Conservation (phyloP, 2,888 invertebrate species). For the Urechis unicinctus region DNA sequence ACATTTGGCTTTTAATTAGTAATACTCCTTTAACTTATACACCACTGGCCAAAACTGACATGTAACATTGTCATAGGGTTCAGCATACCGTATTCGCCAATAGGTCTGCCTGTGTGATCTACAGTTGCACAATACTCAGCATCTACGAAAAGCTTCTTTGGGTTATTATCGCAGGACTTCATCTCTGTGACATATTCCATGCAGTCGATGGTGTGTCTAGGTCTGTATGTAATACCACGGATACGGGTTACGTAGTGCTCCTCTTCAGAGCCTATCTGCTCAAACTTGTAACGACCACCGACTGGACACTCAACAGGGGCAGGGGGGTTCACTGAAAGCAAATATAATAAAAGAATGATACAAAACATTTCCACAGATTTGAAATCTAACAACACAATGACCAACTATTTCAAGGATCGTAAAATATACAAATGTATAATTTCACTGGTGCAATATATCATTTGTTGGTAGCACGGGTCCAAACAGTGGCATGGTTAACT, state of each 20-base stretch:
- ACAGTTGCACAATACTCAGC: conserved; percentile 95
- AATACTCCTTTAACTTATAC: no score
- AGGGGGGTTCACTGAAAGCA: conserved; percentile 56
- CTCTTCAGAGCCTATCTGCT: conserved; percentile 59
- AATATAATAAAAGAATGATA: not conserved
- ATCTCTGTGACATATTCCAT: conserved; percentile 90
- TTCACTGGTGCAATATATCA: no score
- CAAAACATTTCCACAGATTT: not conserved
- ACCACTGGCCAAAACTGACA: not conserved
- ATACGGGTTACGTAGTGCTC: conserved; percentile 80
- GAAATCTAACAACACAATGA: not conserved
- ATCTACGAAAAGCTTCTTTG: conserved; percentile 85
- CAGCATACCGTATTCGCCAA: conserved; percentile 60
- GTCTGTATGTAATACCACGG: conserved; percentile 87
- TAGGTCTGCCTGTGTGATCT: conserved; percentile 87
- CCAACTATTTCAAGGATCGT: no score
- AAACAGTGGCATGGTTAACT: no score
- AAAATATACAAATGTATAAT: no score
- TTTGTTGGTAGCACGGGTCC: no score
- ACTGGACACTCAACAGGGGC: conserved; percentile 89
- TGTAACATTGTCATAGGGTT: not conserved
- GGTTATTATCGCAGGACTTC: conserved; percentile 87
- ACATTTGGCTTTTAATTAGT: no score
- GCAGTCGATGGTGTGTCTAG: conserved; percentile 79
- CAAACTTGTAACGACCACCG: conserved; percentile 92